Evolutionary conservation across 1,140 invertebrate genomes (phyloP).

Genomic region (Coelopa frigida): DNA sequence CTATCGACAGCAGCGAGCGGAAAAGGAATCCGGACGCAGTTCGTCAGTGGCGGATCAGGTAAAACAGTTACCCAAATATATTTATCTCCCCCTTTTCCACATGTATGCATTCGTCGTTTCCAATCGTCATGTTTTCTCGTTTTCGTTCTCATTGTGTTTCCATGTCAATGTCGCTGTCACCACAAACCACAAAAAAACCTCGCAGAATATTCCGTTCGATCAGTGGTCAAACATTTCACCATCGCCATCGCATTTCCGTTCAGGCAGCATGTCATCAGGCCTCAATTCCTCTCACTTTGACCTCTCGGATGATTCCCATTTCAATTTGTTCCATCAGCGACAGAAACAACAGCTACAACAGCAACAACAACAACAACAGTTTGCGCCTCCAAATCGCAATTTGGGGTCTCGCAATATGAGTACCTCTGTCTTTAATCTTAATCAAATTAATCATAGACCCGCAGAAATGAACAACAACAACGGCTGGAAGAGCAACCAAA

Average conservation of each 20-base stretch:
- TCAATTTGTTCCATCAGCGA: constrained; percentile 37
- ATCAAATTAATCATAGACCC: constrained; percentile 28
- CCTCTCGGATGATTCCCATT: constrained; percentile 39
- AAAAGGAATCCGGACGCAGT: constrained; percentile 45
- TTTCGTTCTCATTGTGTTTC: constrained; percentile 14
- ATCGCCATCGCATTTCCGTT: constrained; percentile 45
- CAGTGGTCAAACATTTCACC: constrained; percentile 44
- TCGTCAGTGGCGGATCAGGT: constrained; percentile 38
- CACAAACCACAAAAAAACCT: background rate
- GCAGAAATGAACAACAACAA: constrained; percentile 7
- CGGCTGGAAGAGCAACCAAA: constrained; percentile 31
- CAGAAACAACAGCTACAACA: constrained; percentile 13
- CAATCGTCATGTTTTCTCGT: constrained; percentile 14
- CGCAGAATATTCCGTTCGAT: constrained; percentile 30
- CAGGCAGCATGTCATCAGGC: constrained; percentile 49
- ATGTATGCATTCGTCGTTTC: constrained; percentile 11
- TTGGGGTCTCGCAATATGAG: constrained; percentile 36
- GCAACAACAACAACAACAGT: constrained; percentile 21
- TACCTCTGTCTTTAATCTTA: constrained; percentile 52
- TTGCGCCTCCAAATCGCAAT: constrained; percentile 4
- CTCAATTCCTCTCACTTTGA: constrained; percentile 43
- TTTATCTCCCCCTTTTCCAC: constrained; percentile 13
- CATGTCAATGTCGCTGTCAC: constrained; percentile 1
- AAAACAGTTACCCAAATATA: constrained; percentile 10
- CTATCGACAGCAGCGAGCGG: constrained; percentile 55